Percentiles rank a stretch among this genome's conserved stretches.
phyloP scores from a whole-genome alignment of 2,797 vertebrate species.

The Lagocephalus sceleratus region DNA sequence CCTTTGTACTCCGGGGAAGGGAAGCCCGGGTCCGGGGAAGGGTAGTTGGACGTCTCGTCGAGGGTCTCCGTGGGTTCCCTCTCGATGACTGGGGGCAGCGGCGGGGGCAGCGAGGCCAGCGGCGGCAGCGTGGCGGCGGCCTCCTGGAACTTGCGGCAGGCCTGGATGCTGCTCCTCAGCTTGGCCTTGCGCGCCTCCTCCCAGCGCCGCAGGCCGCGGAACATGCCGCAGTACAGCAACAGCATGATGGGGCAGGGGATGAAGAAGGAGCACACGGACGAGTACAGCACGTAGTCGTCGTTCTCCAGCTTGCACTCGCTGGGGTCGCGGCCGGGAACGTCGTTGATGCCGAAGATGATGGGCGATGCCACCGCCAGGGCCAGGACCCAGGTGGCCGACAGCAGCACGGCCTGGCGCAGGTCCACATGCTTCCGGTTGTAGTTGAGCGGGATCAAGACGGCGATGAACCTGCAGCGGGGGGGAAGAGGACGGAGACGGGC shows the following conservation, averaged over 20 bases:
- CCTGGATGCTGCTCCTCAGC: slow-evolving; percentile 78
- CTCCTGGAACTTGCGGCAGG: slow-evolving; percentile 73
- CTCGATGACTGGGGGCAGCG: slow-evolving; percentile 74
- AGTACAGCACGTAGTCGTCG: slow-evolving; percentile 87
- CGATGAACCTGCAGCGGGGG: slow-evolving; percentile 84
- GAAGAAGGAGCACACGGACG: slow-evolving; percentile 95
- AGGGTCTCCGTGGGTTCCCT: slow-evolving; percentile 54
- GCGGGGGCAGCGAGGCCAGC: slow-evolving; percentile 68
- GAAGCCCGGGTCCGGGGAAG: slow-evolving; percentile 33
- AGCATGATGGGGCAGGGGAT: slow-evolving; percentile 95
- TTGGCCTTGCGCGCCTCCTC: slow-evolving; percentile 85
- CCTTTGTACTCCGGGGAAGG: slow-evolving; percentile 53
- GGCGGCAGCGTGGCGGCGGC: slow-evolving; percentile 59
- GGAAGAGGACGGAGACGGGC: too few species aligned
- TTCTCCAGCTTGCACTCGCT: slow-evolving; percentile 88
- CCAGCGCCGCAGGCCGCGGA: slow-evolving; percentile 87
- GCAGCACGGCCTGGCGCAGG: slow-evolving; percentile 83
- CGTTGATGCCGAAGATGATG: slow-evolving; percentile 91
- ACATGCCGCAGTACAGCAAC: slow-evolving; percentile 91
- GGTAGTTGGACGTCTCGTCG: slow-evolving; percentile 57
- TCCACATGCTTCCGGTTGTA: slow-evolving; percentile 90
- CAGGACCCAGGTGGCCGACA: slow-evolving; percentile 90
- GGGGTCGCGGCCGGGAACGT: slow-evolving; percentile 81
- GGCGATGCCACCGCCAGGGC: slow-evolving; percentile 91
- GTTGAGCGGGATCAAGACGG: slow-evolving; percentile 85